phyloP scores from a whole-genome alignment of 2,888 invertebrate species.

The Cerceris rybyensis region DNA sequence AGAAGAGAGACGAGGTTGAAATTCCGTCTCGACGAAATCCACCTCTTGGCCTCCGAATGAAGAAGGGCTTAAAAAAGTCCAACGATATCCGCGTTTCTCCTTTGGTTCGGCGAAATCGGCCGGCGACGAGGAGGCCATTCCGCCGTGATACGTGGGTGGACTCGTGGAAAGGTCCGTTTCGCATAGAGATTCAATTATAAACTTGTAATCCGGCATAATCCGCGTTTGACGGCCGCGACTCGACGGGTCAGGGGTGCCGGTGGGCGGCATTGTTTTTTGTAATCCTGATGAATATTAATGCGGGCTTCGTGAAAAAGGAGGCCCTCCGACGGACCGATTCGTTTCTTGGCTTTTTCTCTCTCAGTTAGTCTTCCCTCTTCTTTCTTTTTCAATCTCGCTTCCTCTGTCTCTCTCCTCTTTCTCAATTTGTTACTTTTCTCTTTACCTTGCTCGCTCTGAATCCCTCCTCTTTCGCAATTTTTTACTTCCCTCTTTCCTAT shows the following conservation, averaged over 20 bases:
- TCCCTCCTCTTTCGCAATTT: neutral
- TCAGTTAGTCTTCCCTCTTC: slow-evolving; percentile 4
- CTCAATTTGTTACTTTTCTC: slow-evolving; percentile 29
- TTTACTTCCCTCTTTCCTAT: no score
- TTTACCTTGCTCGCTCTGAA: slow-evolving; percentile 62
- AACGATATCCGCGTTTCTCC: slow-evolving; percentile 34
- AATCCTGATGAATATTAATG: slow-evolving; percentile 81
- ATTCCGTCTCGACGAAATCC: no score
- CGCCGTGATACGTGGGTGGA: slow-evolving; percentile 51
- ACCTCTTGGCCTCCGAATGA: neutral
- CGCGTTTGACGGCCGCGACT: slow-evolving; percentile 74
- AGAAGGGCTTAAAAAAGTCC: slow-evolving; percentile 28
- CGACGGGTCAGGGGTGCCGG: slow-evolving; percentile 76
- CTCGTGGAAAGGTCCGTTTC: slow-evolving; percentile 60
- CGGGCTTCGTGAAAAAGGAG: slow-evolving; percentile 40
- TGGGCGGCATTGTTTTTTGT: slow-evolving; percentile 75
- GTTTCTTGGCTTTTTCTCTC: slow-evolving; percentile 6
- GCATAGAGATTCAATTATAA: slow-evolving; percentile 77
- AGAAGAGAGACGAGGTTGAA: no score
- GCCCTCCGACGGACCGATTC: slow-evolving; percentile 15
- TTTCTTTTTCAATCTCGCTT: slow-evolving; percentile 7
- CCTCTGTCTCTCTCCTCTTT: slow-evolving; percentile 2
- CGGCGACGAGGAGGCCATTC: slow-evolving; percentile 23
- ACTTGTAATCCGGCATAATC: slow-evolving; percentile 77
- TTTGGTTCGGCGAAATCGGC: slow-evolving; percentile 48